phyloP scores from a whole-genome alignment of 2,797 vertebrate genomes.

The Loriculus beryllinus region DNA sequence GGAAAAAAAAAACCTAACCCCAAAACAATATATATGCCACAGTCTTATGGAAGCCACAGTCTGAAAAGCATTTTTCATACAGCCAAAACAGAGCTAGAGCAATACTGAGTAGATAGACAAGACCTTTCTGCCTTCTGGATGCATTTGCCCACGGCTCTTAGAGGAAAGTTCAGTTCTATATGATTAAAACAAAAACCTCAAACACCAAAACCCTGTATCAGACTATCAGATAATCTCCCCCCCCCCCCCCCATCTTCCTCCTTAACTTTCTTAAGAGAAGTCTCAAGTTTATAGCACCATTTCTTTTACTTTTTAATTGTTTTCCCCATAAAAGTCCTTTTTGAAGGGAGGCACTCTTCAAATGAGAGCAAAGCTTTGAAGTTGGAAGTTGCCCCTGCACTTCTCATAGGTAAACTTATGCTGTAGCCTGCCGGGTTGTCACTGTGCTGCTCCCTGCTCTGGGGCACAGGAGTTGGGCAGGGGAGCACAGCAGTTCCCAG shows the following conservation, averaged over 20 bases:
- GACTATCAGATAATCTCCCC: neutral
- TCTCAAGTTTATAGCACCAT: neutral
- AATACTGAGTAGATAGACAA: neutral
- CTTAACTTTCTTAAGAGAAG: neutral
- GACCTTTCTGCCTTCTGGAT: neutral
- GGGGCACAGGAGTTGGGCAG: neutral
- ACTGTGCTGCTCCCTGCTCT: neutral
- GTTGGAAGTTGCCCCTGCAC: neutral
- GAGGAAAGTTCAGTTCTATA: neutral
- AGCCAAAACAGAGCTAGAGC: neutral
- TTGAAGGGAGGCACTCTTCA: neutral
- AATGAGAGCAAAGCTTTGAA: neutral
- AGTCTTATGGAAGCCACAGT: neutral
- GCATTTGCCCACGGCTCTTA: neutral
- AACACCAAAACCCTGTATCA: neutral
- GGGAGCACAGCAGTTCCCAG: neutral
- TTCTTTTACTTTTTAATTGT: neutral
- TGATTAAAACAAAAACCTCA: neutral
- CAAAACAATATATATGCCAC: neutral
- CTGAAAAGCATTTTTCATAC: neutral
- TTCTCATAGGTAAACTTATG: neutral
- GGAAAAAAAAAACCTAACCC: neutral
- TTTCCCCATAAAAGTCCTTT: neutral
- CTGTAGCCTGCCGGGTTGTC: neutral
- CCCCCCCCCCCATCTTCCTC: neutral